Evolutionary conservation across 2,888 invertebrate genomes (phyloP), one percentile per base, ranked within the genome.

Genomic region (Noctua comes): DNA sequence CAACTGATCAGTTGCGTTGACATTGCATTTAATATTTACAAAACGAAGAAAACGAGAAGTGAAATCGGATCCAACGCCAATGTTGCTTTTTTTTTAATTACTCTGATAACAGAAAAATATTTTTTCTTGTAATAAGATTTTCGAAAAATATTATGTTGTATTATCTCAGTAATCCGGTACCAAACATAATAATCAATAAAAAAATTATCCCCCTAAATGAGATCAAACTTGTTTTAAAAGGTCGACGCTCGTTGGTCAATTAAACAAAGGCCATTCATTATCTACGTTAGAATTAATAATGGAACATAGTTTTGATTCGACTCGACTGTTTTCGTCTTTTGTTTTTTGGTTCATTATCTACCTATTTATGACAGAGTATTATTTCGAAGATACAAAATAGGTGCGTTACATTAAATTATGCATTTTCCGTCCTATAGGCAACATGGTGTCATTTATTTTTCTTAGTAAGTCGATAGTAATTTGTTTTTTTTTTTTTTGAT

Each of bases 191-290:
- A 64, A 84, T 83, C 54, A 75, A 80, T 75, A 70, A 79, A 72
- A 73, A 74, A 57, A 36, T 36, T 36, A 76, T 79, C 75, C 64
- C n/a, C 48, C 65, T 36, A 65, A 80, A 71, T 74, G 36, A 76
- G 66, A 70, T 40, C 75, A 73, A 83, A 79, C 84, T 68, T 65
- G 84, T 80, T 85, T 79, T 65, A 36, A 75, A 83, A 72, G 66
- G 68, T 86, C 72, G 76, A 70, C 70, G 36, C n/a, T 62, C 76
- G 18, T 64, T 71, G 71, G 77, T 73, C 79, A 85, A 89, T 84
- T 85, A 88, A 76, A 80, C 62, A 54, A 59, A 65, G 66, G 68
- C 43, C 73, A 89, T 88, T 78, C 77, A 86, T 86, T 79, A 86
- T 68, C 27, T 68, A 31, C 74, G 64, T 73, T 86, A 64, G 13